These are phyloP conservation scores for Perccottus glenii DNA, from an alignment of 2,113 vertebrate species.

Conservation along the genomic window DNA sequence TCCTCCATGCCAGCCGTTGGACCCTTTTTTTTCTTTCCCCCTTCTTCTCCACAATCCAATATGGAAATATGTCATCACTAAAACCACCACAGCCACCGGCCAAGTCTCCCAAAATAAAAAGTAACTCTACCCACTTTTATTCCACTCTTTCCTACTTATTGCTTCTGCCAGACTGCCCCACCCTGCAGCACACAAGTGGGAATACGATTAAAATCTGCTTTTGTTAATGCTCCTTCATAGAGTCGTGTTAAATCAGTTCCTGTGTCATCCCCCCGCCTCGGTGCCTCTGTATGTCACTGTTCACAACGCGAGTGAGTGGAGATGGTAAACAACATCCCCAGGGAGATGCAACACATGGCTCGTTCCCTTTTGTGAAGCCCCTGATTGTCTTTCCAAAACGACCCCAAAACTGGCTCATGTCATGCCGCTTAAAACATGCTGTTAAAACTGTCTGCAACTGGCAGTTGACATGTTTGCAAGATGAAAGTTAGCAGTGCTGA, in stretches of 20 bases:
- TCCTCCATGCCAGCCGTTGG: constrained; percentile 57
- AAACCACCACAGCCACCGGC: constrained; percentile 68
- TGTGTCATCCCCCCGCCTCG: constrained; percentile 1
- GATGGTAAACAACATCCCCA: constrained; percentile 48
- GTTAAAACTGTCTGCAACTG: constrained; percentile 1
- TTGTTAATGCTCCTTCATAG: background rate
- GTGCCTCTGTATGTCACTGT: constrained; percentile 35
- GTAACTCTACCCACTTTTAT: constrained; percentile 62
- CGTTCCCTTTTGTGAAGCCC: background rate
- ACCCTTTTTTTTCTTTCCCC: constrained; percentile 7
- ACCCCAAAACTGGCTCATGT: constrained; percentile 38
- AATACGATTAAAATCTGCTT: constrained; percentile 8
- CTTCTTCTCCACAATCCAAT: constrained; percentile 58
- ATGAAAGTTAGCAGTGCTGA: background rate
- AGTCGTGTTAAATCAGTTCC: constrained; percentile 6
- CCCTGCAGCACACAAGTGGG: constrained; percentile 43
- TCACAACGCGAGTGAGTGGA: constrained; percentile 48
- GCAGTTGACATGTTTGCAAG: constrained; percentile 15
- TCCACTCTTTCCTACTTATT: constrained; percentile 37
- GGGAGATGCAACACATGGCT: constrained; percentile 42
- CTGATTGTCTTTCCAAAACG: constrained; percentile 11
- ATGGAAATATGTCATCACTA: constrained; percentile 81
- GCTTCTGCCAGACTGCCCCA: constrained; percentile 57
- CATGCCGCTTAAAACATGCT: constrained; percentile 23
- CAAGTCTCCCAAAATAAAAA: constrained; percentile 76